These are phyloP conservation scores for Xiphophorus couchianus DNA, from an alignment of 2,113 vertebrate species.

Conservation along the genomic window DNA sequence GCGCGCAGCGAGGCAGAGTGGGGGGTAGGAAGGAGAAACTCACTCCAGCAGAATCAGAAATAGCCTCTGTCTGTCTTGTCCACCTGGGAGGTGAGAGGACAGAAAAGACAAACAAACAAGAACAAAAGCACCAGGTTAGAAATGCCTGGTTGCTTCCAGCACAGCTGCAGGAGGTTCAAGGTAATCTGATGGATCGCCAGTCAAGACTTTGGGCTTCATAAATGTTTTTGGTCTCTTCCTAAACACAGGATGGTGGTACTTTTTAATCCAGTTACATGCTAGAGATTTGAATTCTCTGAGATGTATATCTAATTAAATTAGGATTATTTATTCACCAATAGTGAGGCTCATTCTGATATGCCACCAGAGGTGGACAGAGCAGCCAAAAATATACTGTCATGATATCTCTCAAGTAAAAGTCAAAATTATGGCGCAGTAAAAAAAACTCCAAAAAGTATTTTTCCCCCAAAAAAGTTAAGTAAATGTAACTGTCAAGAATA, in stretches of 20 bases:
- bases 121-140: background rate
- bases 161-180: background rate
- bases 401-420: too few species aligned
- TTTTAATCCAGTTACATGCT: too few species aligned
- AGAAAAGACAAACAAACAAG: background rate
- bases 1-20: background rate
- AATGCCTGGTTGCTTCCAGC: background rate
- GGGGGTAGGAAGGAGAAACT: background rate
- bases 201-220: background rate
- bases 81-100: background rate
- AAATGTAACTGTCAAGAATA: too few species aligned
- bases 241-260: too few species aligned
- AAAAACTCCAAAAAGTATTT: too few species aligned
- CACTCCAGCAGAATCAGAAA: background rate
- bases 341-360: background rate
- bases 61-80: background rate
- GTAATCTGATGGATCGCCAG: background rate
- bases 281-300: too few species aligned
- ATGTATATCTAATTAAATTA: too few species aligned
- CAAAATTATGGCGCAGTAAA: too few species aligned
- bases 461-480: too few species aligned
- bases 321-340: background rate
- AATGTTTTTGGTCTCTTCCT: too few species aligned
- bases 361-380: too few species aligned
- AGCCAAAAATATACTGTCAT: too few species aligned